Evolutionary conservation across 2,797 vertebrate genomes (phyloP), one percentile per base, ranked within the genome.

Genomic region (Geotrypetes seraphini): DNA sequence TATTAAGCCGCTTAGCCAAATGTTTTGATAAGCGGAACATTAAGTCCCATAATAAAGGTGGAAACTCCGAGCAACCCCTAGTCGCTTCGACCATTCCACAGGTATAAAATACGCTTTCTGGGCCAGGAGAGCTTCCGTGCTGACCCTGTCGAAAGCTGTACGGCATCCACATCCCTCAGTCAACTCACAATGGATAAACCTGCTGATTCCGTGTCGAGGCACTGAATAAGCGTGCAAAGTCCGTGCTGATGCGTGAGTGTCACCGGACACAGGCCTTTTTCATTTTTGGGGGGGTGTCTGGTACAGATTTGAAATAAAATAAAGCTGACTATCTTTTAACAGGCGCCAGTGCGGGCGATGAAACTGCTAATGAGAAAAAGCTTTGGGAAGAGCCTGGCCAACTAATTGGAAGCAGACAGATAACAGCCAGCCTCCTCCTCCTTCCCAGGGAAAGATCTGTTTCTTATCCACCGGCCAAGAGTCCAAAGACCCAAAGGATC

Each of bases 311-410:
- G 66, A 45, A 57, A 45, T 36, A 41, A 32, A 32, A 33, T 31
- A 28, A 9, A 50, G 44, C 30, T 30, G 36, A 53, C 56, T 37
- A 59, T 40, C 46, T 57, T n/a, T 60, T 41, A 22, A n/a, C 38
- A 54, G 55, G 53, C 44, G 7, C 61, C 19, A 13, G 45, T 28
- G 53, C 31, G 36, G 47, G 50, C n/a, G 33, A 21, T 12, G 52
- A 48, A 60, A 49, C 25, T 9, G 14, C 57, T 66, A 57, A 56
- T 33, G 51, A 57, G 57, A 38, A 25, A 9, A 22, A 48, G 23
- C 7, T 16, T 59, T 52, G 27, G 33, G n/a, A 12, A 32, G 32
- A 33, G 31, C 33, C 33, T 41, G 19, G 38, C 23, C 8, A 13
- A 30, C 36, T 48, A 49, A 39, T 38, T 47, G 50, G 50, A 33